Conservation (phyloP, 2,888 invertebrate species). For the Philopedon plagiatum region DNA sequence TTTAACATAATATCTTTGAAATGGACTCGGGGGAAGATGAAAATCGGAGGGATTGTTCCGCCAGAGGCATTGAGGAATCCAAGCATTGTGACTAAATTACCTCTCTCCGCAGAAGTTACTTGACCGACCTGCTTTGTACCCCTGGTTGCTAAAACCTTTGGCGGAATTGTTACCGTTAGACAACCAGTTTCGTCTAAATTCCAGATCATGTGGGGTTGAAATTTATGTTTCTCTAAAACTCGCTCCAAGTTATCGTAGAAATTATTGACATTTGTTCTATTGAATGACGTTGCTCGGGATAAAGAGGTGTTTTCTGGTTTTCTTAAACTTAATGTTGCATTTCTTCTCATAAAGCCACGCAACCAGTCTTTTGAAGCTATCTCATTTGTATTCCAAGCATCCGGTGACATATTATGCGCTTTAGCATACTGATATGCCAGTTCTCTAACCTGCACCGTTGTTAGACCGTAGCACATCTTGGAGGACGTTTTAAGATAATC, state of each 20-base stretch:
- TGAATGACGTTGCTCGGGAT: constrained; percentile 36
- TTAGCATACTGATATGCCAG: too few species aligned
- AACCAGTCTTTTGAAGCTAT: too few species aligned
- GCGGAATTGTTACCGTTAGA: too few species aligned
- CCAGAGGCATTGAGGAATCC: constrained; percentile 37
- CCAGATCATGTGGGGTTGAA: constrained; percentile 37
- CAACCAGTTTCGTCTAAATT: too few species aligned
- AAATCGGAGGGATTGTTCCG: constrained; percentile 33
- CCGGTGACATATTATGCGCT: too few species aligned
- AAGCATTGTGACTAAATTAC: constrained; percentile 24
- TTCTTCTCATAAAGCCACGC: too few species aligned
- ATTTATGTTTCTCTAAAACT: constrained; percentile 39
- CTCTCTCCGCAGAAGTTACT: constrained; percentile 31
- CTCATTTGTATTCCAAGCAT: too few species aligned
- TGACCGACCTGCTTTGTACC: constrained; percentile 43
- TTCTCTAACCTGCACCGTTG: too few species aligned
- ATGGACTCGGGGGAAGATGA: too few species aligned
- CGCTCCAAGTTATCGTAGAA: too few species aligned
- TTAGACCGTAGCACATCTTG: constrained; percentile 39
- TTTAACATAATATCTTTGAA: constrained; percentile 43
- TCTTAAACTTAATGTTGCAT: constrained; percentile 27
- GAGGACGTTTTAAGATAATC: too few species aligned
- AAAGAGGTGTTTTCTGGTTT: too few species aligned
- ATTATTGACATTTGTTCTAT: constrained; percentile 42
- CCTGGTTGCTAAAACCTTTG: constrained; percentile 45